Conservation (phyloP, 2,797 vertebrate genomes). For the Xiphophorus birchmanni region DNA sequence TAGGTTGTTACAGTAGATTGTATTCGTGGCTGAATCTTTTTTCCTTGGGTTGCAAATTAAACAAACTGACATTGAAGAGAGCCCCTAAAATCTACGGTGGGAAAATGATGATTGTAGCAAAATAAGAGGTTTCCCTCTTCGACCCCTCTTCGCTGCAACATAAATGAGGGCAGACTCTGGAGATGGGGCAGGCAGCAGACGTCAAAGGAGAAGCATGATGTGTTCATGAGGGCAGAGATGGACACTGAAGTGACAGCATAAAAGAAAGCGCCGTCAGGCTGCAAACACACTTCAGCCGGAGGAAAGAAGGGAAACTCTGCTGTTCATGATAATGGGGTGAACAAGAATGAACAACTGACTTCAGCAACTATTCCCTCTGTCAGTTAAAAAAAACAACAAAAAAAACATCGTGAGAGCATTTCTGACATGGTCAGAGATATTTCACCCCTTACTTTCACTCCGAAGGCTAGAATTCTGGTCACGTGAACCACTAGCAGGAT, state of each 20-base stretch:
- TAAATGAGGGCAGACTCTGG: slow-evolving; percentile 15
- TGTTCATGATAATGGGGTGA: slow-evolving; percentile 58
- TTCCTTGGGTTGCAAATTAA: slow-evolving; percentile 15
- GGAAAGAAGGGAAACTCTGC: slow-evolving; percentile 44
- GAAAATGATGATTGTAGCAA: slow-evolving; percentile 22
- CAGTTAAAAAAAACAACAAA: not conserved
- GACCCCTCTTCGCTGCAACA: slow-evolving; percentile 31
- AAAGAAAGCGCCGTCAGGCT: slow-evolving; percentile 47
- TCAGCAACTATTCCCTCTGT: slow-evolving; percentile 21
- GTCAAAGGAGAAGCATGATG: slow-evolving; percentile 18
- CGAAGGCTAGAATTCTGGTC: not conserved
- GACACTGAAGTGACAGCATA: slow-evolving; percentile 51
- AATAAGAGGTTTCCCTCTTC: slow-evolving; percentile 19
- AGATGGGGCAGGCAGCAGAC: slow-evolving; percentile 42
- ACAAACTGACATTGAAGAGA: slow-evolving; percentile 5
- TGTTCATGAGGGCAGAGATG: slow-evolving; percentile 33
- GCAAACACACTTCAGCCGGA: slow-evolving; percentile 22
- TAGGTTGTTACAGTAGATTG: not conserved
- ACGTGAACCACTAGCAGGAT: slow-evolving; percentile 14
- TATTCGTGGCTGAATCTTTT: slow-evolving; percentile 1
- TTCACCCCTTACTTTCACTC: not conserved
- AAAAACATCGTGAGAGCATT: not conserved
- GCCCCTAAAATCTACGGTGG: slow-evolving; percentile 25
- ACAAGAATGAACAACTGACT: slow-evolving; percentile 33
- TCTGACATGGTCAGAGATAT: not conserved